Base-by-base conservation (phyloP, 2,113 vertebrate species). In the Puntigrus tetrazona region DNA sequence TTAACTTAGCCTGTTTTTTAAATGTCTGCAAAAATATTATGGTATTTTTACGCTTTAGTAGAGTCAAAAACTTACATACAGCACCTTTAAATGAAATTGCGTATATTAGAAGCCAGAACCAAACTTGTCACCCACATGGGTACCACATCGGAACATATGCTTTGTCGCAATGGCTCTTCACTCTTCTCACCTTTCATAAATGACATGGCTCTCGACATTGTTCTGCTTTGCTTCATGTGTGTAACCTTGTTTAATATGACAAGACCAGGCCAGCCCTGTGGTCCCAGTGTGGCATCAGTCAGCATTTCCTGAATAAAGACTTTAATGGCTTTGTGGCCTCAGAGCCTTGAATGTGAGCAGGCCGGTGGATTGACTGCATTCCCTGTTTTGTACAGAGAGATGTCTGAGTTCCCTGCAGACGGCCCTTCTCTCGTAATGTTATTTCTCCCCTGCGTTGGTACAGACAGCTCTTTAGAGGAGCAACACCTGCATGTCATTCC, bases 211-310 rank as follows among this genome's bases (percentile, higher is more conserved):
- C 50, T 14, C 7, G 7, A 45, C 61, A 50, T 81, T 67, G 31
- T 61, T 22, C 18, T 45, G 9, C 27, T 63, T 13, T n/a, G 2
- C 41, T 75, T 73, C 27, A 22, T 80, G 14, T 69, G 18, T 41
- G 25, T 82, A 82, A 85, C 63, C 20, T 79, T 84, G 38, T 41
- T 82, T 78, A 47, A 86, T 80, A 69, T 14, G 83, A 72, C 70
- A 31, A 82, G 45, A 8, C 72, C 61, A 76, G n/a, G 18, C 22
- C 63, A 43, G 25, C 36, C 43, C 3, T 27, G 9, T 80, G 25
- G 81, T 34, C 81, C 79, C 79, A 45, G 59, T 29, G 36, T 67
- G 10, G 29, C 41, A 4, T 20, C 55, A 41, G 81, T 79, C 55
- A 73, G 76, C 67, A 75, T 29, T 75, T n/a, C 16, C 55, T n/a